Percentiles rank a stretch among this genome's conserved stretches.
Conservation (phyloP, 2,113 vertebrate species). For the Melanotaenia duboulayi region DNA sequence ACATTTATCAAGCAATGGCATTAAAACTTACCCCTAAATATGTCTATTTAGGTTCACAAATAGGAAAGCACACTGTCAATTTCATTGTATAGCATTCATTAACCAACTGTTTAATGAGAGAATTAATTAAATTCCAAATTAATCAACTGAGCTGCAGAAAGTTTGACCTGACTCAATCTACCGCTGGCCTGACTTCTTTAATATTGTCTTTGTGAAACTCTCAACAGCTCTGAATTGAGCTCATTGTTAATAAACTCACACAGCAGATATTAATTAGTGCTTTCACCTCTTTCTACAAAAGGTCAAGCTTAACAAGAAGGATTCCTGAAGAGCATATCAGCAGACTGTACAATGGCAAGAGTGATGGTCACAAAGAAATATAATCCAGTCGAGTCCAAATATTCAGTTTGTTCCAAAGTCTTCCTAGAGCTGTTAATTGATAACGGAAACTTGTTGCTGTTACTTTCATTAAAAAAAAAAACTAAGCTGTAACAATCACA, state of each 20-base stretch:
- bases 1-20: constrained; percentile 40
- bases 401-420: neutral
- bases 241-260: constrained; percentile 60
- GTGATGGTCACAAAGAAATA: neutral
- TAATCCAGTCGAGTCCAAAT: neutral
- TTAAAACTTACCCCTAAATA: constrained; percentile 35
- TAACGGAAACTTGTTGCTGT: too few relatives aligned
- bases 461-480: too few relatives aligned
- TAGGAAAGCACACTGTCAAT: constrained; percentile 14
- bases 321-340: constrained; percentile 42
- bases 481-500: too few relatives aligned
- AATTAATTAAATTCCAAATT: constrained; percentile 63
- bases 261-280: constrained; percentile 42
- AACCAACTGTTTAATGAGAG: constrained; percentile 48
- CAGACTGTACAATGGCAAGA: neutral
- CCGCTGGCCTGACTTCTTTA: constrained; percentile 31
- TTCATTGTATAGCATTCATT: constrained; percentile 31
- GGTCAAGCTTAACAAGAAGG: constrained; percentile 44
- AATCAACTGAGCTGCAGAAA: constrained; percentile 52
- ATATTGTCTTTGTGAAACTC: constrained; percentile 40
- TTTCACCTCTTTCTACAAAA: constrained; percentile 51
- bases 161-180: constrained; percentile 45
- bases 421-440: neutral
- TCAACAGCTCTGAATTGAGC: constrained; percentile 31
- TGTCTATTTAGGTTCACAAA: constrained; percentile 10